phyloP scores from a whole-genome alignment of 2,113 vertebrate species.

The Stomatorhinus ivindoensis region DNA sequence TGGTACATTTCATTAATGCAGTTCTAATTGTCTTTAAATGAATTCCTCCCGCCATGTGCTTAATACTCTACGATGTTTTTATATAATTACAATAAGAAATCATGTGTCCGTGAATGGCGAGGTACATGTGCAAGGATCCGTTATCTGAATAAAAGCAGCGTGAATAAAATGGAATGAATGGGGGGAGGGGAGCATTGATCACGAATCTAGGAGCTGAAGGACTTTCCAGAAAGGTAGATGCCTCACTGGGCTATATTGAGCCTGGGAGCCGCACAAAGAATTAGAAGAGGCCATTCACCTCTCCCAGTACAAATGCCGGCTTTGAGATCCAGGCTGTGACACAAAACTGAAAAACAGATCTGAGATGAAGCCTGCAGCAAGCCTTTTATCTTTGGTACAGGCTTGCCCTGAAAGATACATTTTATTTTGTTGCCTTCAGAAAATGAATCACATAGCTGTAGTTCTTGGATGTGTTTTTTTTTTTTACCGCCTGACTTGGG shows the following conservation, averaged over 20 bases:
- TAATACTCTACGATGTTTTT: not conserved
- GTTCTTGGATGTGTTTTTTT: not conserved
- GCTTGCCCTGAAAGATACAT: not conserved
- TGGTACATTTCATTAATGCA: not conserved
- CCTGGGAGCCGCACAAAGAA: not conserved
- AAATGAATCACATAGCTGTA: not conserved
- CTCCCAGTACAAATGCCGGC: not conserved
- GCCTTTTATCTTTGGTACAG: not conserved
- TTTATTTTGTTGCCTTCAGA: not conserved
- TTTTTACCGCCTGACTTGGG: not conserved
- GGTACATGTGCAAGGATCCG: not conserved
- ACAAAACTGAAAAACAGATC: not conserved
- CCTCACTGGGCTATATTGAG: not conserved
- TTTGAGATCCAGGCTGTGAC: not conserved
- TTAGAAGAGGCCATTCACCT: not conserved
- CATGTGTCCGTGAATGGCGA: not conserved
- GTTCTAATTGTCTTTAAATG: not conserved
- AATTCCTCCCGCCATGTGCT: not conserved
- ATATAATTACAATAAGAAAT: not conserved
- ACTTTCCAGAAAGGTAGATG: not conserved
- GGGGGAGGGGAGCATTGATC: not conserved
- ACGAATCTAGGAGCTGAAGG: not conserved
- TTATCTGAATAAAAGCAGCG: not conserved
- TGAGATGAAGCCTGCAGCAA: not conserved
- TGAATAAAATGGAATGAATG: not conserved